phyloP scores from a whole-genome alignment of 2,113 vertebrate genomes.

The Ciconia stormi region DNA sequence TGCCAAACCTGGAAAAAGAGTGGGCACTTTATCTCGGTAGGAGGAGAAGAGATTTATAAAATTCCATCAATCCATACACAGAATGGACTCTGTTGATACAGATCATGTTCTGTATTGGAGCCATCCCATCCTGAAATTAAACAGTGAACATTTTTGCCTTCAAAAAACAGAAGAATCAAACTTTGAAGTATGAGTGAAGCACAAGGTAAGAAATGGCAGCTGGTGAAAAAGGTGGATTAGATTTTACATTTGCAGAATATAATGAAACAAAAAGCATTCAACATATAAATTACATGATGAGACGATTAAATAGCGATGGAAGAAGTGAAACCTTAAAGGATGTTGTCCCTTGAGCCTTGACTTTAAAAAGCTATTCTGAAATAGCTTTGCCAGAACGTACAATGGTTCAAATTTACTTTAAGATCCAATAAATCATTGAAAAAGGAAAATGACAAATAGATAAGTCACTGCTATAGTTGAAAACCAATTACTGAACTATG shows the following conservation, averaged over 20 bases:
- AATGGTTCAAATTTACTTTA: neutral
- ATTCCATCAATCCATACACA: neutral
- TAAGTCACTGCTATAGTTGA: neutral
- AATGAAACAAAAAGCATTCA: neutral
- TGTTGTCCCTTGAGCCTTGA: neutral
- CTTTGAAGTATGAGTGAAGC: neutral
- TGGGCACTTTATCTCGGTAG: neutral
- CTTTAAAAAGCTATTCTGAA: neutral
- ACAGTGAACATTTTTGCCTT: neutral
- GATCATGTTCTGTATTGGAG: neutral
- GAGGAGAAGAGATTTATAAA: neutral
- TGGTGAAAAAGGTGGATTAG: neutral
- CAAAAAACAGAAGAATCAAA: neutral
- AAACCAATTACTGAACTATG: neutral
- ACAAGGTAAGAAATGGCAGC: neutral
- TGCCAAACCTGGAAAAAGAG: neutral
- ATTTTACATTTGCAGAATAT: neutral
- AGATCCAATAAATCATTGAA: neutral
- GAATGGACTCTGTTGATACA: neutral
- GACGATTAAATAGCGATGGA: neutral
- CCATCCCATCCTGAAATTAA: neutral
- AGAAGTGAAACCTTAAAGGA: neutral
- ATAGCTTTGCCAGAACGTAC: neutral
- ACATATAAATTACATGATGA: neutral
- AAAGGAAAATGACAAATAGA: neutral